Evolutionary conservation across 1,140 invertebrate genomes (phyloP), one percentile per base, ranked within the genome.

Genomic region (Drosophila virilis): DNA sequence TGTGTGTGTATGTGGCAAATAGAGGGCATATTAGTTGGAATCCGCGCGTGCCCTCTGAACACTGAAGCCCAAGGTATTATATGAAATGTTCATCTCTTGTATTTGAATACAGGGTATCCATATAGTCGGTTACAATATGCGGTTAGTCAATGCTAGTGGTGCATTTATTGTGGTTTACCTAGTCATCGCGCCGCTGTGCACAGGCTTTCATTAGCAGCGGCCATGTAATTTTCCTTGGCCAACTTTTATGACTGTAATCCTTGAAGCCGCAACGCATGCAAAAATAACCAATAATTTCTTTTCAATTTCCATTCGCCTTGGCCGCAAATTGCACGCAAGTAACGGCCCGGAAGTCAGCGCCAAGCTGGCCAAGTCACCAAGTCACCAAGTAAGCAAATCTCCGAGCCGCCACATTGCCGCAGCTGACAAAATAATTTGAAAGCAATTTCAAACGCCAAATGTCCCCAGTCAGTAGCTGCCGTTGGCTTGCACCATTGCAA

Each of bases 381-480:
- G 42, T 15, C 8, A 28, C 22, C 22, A 46, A n/a, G 40, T n/a
- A 10, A 42, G 13, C 57, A 62, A 40, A 38, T 61, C 43, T 55
- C 45, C 38, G 33, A 64, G 58, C 17, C 57, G 67, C 48, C 55
- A 78, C 51, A 73, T 66, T 65, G 84, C 71, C 82, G 64, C 80
- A 88, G 67, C 85, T 89, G 84, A 84, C 84, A 89, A 78, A 89
- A 89, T 89, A 89, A 89, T 89, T 89, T 80, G 84, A 89, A 89
- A 89, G 84, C 84, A 89, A 89, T 89, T 89, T 89, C 67, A n/a
- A 70, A 57, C 77, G 60, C 74, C 79, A 69, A 77, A 75, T 80
- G 69, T 84, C 80, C 73, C 80, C 66, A 79, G 80, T 51, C 40
- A 64, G 51, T 62, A 32, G 35, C 43, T 62, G 40, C 17, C 9